Percentiles rank a stretch among this genome's conserved stretches.
phyloP scores from a whole-genome alignment of 2,113 vertebrate genomes.

The Notarius quadriscutis region DNA sequence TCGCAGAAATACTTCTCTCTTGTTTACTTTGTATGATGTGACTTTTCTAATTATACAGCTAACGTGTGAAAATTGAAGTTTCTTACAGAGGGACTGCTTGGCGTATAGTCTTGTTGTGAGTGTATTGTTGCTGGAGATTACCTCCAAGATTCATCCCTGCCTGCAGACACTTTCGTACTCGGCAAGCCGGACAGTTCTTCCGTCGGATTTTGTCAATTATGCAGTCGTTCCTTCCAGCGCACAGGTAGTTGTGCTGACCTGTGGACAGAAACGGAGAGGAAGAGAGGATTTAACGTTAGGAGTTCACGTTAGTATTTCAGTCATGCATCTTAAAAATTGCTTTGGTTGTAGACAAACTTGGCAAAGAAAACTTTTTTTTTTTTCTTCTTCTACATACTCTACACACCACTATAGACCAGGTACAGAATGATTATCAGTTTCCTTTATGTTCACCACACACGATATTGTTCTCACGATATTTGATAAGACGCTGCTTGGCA shows the following conservation, averaged over 20 bases:
- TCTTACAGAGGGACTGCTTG: not conserved
- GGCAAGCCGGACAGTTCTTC: slow-evolving; percentile 99
- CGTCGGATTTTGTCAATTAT: slow-evolving; percentile 99
- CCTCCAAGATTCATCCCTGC: slow-evolving; percentile 99
- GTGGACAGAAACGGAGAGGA: slow-evolving; percentile 41
- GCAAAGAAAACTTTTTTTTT: not conserved
- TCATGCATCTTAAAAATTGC: not conserved
- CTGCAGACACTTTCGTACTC: slow-evolving; percentile 98
- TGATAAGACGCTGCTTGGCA: not conserved
- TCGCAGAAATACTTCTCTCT: not conserved
- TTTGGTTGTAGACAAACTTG: not conserved
- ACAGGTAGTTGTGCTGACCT: slow-evolving; percentile 99
- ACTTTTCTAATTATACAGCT: not conserved
- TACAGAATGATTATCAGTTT: no score
- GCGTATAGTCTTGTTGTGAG: not conserved
- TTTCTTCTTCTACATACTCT: not conserved
- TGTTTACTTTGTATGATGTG: not conserved
- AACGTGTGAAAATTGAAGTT: not conserved
- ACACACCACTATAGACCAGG: not conserved
- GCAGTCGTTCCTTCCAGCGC: slow-evolving; percentile 97
- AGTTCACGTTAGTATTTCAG: not conserved
- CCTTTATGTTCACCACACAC: not conserved
- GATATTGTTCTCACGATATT: not conserved
- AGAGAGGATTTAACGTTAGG: not conserved
- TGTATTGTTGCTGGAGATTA: slow-evolving; percentile 57